A percentile compares a stretch with the other conserved stretches of the same genome.
These are phyloP conservation scores for Ceratina japonica DNA, from an alignment of 1,140 invertebrate genomes.

Conservation along the genomic window DNA sequence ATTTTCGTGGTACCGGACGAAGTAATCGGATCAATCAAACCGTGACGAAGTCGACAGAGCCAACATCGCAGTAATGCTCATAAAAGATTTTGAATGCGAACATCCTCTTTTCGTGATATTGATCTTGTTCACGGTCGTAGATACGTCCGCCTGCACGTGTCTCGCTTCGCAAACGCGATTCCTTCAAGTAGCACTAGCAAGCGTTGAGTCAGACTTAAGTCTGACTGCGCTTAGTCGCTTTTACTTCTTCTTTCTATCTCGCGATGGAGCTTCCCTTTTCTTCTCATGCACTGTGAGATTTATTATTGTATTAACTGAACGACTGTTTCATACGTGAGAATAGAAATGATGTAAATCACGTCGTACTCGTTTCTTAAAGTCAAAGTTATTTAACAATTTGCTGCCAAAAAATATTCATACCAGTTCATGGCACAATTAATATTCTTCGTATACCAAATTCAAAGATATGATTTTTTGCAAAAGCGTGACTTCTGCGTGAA, in stretches of 20 bases:
- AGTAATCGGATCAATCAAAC: conserved; percentile 45
- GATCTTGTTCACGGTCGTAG: conserved; percentile 52
- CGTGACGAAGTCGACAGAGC: conserved; percentile 31
- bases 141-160: conserved; percentile 59
- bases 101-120: conserved; percentile 51
- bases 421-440: too few relatives aligned
- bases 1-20: neutral
- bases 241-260: neutral
- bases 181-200: conserved; percentile 11
- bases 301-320: too few relatives aligned
- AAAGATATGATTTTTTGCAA: too few relatives aligned
- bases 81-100: conserved; percentile 53
- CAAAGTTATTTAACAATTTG: too few relatives aligned
- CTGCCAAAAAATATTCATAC: too few relatives aligned
- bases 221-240: neutral
- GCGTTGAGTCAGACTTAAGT: conserved; percentile 29
- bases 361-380: too few relatives aligned
- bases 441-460: too few relatives aligned
- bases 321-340: too few relatives aligned
- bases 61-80: conserved; percentile 43
- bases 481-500: too few relatives aligned
- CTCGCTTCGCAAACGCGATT: conserved; percentile 50
- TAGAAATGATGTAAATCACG: too few relatives aligned
- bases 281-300: neutral
- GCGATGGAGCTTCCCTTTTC: neutral